Percentiles rank a stretch among this genome's conserved stretches.
Conservation (phyloP, 2,888 invertebrate genomes). For the Lamellibrachia columna region DNA sequence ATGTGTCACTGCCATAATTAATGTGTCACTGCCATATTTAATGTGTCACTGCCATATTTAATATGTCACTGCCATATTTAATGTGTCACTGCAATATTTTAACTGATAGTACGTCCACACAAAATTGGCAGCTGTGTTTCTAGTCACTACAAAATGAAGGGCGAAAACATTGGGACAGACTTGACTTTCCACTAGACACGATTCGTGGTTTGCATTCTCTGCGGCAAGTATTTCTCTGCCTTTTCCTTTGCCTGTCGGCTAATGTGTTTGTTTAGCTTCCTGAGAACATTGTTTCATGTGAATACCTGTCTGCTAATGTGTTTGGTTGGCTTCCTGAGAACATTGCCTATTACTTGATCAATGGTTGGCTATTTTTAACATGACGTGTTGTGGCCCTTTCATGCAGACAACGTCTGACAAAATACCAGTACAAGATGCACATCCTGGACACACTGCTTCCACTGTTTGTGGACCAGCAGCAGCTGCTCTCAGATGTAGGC, state of each 20-base stretch:
- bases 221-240: too few species aligned
- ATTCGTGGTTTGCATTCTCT: too few species aligned
- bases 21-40: too few species aligned
- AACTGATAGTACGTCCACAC: neutral
- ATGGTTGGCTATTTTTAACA: neutral
- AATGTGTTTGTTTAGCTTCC: too few species aligned
- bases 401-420: slow-evolving; percentile 43
- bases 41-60: too few species aligned
- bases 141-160: neutral
- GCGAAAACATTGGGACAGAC: neutral
- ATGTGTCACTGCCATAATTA: too few species aligned
- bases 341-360: neutral
- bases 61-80: too few species aligned
- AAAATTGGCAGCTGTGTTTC: neutral
- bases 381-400: neutral
- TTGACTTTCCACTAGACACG: neutral
- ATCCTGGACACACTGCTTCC: slow-evolving; percentile 41
- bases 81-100: too few species aligned
- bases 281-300: too few species aligned
- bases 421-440: slow-evolving; percentile 43
- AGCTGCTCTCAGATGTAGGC: neutral
- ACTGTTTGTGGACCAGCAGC: slow-evolving; percentile 41
- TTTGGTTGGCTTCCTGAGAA: too few species aligned
- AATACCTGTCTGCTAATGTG: too few species aligned
- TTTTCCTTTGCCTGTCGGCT: too few species aligned